A percentile compares a stretch with the other conserved stretches of the same genome.
Evolutionary conservation across 2,797 vertebrate genomes (phyloP).

Genomic region (Percopsis omiscomaycus): DNA sequence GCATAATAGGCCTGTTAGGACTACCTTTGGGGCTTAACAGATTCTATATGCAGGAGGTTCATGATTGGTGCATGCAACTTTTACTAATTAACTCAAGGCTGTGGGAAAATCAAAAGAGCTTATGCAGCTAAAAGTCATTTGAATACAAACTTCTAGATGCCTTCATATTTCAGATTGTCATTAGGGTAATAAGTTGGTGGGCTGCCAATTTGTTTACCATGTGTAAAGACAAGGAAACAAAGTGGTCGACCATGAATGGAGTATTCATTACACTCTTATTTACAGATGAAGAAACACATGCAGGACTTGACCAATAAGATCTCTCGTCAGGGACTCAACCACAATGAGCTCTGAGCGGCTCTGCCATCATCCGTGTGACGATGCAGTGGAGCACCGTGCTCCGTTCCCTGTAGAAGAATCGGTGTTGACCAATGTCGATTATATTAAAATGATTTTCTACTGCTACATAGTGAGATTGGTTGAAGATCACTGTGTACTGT

Average conservation of each 20-base stretch:
- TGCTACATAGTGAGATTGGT: background rate
- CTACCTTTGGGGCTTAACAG: no score
- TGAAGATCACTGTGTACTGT: background rate
- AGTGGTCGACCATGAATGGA: background rate
- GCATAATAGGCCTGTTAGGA: no score
- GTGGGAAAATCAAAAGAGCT: background rate
- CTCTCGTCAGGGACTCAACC: slow-evolving; percentile 83
- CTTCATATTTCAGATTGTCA: no score
- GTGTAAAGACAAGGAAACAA: background rate
- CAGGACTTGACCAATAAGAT: slow-evolving; percentile 92
- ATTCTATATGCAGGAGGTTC: no score
- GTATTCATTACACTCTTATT: slow-evolving; percentile 13
- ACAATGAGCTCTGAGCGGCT: slow-evolving; percentile 89
- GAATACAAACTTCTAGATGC: no score
- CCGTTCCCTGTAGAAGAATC: slow-evolving; percentile 33
- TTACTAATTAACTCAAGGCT: background rate
- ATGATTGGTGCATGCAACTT: no score
- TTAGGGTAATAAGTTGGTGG: no score
- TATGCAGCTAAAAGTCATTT: no score
- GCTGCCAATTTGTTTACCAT: background rate
- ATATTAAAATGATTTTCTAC: slow-evolving; percentile 34
- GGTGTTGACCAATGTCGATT: slow-evolving; percentile 11
- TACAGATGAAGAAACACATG: slow-evolving; percentile 96
- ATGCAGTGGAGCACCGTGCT: no score
- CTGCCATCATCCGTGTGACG: background rate